Evolutionary conservation across 1,140 invertebrate species (phyloP).

Genomic region (Trypoxylus dichotomus): DNA sequence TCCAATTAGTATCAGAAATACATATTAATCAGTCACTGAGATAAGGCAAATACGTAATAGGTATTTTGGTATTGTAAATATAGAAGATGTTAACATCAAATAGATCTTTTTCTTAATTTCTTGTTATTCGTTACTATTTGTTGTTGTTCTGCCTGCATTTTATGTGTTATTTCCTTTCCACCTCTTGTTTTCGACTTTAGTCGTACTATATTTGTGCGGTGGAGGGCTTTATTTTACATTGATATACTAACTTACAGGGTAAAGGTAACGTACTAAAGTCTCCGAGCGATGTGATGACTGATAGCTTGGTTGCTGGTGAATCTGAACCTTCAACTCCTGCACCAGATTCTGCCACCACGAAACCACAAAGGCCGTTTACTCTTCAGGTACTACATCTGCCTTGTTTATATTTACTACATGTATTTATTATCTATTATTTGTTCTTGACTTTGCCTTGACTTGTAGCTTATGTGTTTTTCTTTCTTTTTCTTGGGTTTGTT

Average conservation of each 20-base stretch:
- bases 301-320: slow-evolving; percentile 55
- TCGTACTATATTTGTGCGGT: slow-evolving; percentile 23
- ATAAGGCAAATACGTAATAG: too few species aligned
- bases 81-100: too few species aligned
- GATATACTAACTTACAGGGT: slow-evolving; percentile 61
- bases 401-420: not conserved
- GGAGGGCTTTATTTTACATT: slow-evolving; percentile 34
- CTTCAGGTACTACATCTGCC: slow-evolving; percentile 60
- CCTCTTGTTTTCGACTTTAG: not conserved
- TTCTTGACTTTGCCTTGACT: not conserved
- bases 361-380: slow-evolving; percentile 66
- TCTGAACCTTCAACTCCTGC: slow-evolving; percentile 56
- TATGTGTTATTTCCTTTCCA: not conserved
- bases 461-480: not conserved
- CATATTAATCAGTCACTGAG: too few species aligned
- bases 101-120: not conserved
- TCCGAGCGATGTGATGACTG: slow-evolving; percentile 59
- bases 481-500: not conserved
- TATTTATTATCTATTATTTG: not conserved
- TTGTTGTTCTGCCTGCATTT: not conserved
- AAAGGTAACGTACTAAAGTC: slow-evolving; percentile 64
- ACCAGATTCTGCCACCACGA: slow-evolving; percentile 54
- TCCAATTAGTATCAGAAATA: too few species aligned
- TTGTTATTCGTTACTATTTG: not conserved
- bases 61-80: too few species aligned